Base-by-base conservation (phyloP, 2,888 invertebrate species). In the Vandiemenella viatica region DNA sequence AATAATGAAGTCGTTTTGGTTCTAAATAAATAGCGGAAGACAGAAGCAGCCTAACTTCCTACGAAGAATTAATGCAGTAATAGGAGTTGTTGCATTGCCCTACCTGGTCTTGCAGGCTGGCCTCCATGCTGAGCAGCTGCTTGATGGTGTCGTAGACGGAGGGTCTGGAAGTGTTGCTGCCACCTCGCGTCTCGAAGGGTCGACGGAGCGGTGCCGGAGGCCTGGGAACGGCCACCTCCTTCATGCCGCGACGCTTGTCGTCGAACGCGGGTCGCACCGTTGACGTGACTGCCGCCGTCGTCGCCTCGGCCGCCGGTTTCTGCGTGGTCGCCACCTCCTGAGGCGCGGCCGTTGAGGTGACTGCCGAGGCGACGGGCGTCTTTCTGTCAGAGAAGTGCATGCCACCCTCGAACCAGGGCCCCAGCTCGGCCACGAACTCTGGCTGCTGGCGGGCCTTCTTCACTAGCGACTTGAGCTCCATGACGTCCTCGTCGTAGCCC, bases 401-500 rank as follows among this genome's bases (percentile, higher is more conserved):
- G 16, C 18, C 17, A 21, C 23, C 40, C 5, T 46, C 37, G 16
- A 23, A 37, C 50, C 41, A 42, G 6, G 50, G 50, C 4, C 40
- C 46, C 8, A 15, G 17, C 3, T 50, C 45, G 17, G 37, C 21
- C 6, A 26, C 32, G 23, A 45, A 50, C 37, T 42, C 42, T 5
- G 42, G 42, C 8, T 42, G 19, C n/a, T n/a, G n/a, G n/a, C n/a
- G n/a, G n/a, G n/a, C n/a, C 7, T 42, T 42, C 42, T 42, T 42
- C 20, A 20, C 20, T 7, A 42, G 19, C 45, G 76, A 75, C 61
- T 79, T 79, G 46, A 80, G 61, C 59, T 80, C 78, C 50, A 72
- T 67, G 1, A 78, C 80, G 51, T 79, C 77, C 62, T 79, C 77
- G 57, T 81, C 80, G 56, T 79, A n/a, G n/a, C n/a, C n/a, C n/a